These are phyloP conservation scores for Hyla sarda DNA, from an alignment of 2,113 vertebrate species.

Conservation along the genomic window DNA sequence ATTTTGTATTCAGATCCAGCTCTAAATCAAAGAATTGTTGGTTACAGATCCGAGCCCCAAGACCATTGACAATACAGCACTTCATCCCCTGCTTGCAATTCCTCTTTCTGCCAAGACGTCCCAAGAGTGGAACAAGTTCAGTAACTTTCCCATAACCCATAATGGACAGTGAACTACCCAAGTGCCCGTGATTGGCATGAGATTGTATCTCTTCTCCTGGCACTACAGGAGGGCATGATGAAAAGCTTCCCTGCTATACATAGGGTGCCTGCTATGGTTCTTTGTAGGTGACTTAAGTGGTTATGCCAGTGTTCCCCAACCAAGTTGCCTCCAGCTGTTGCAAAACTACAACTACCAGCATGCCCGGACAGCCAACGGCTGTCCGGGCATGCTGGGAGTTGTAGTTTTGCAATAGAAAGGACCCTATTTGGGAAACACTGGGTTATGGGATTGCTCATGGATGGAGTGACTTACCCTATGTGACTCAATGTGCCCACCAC, in stretches of 20 bases:
- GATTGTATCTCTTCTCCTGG: neutral
- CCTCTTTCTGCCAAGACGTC: neutral
- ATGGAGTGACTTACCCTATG: too few species aligned
- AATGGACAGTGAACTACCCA: neutral
- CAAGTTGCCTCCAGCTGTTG: too few species aligned
- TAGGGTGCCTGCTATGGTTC: neutral
- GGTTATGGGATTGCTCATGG: too few species aligned
- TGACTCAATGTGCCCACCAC: too few species aligned
- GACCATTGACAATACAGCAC: conserved; percentile 3
- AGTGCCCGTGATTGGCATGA: neutral
- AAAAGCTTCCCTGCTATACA: neutral
- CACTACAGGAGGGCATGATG: neutral
- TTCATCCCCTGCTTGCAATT: too few species aligned
- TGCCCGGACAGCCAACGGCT: too few species aligned
- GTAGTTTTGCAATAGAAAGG: too few species aligned
- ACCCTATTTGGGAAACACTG: too few species aligned
- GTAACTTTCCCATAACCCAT: neutral
- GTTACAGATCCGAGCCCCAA: conserved; percentile 12
- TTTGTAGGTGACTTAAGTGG: too few species aligned
- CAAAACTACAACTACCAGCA: too few species aligned
- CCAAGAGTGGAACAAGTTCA: neutral
- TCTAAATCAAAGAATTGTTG: conserved; percentile 78
- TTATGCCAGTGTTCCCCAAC: too few species aligned
- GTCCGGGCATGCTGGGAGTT: too few species aligned
- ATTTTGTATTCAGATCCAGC: conserved; percentile 96